Conservation (phyloP, 1,140 invertebrate species). For the Coenobita brevimanus region DNA sequence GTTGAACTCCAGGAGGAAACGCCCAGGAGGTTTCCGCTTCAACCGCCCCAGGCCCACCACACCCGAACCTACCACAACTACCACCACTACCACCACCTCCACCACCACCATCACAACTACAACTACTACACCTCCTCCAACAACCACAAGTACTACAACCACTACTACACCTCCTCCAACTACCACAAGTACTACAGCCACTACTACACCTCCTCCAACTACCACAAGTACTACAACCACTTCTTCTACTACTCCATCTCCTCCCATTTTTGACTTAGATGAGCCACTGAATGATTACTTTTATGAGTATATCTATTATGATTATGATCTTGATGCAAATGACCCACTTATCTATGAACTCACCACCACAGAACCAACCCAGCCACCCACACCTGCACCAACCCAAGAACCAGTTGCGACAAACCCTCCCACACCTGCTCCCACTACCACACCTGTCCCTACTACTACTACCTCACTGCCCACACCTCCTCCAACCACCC, state of each 20-base stretch:
- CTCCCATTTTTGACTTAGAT: neutral
- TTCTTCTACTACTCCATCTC: neutral
- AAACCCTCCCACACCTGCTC: neutral
- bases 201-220: neutral
- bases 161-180: neutral
- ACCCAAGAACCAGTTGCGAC: neutral
- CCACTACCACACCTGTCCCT: neutral
- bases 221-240: neutral
- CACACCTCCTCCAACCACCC: neutral
- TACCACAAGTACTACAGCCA: neutral
- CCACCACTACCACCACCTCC: neutral
- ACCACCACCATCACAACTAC: slow-evolving; percentile 9
- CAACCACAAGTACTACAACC: neutral
- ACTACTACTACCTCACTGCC: neutral
- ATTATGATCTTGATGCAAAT: too few relatives aligned
- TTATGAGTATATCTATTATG: too few relatives aligned
- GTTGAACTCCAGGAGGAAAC: neutral
- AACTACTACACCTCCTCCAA: neutral
- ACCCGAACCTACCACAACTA: neutral
- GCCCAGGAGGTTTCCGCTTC: neutral
- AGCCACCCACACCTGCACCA: neutral
- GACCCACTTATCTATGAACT: neutral
- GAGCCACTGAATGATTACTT: too few relatives aligned
- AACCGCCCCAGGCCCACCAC: neutral
- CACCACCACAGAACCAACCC: neutral